Evolutionary conservation across 2,797 vertebrate species (phyloP).

Genomic region (Huso huso): DNA sequence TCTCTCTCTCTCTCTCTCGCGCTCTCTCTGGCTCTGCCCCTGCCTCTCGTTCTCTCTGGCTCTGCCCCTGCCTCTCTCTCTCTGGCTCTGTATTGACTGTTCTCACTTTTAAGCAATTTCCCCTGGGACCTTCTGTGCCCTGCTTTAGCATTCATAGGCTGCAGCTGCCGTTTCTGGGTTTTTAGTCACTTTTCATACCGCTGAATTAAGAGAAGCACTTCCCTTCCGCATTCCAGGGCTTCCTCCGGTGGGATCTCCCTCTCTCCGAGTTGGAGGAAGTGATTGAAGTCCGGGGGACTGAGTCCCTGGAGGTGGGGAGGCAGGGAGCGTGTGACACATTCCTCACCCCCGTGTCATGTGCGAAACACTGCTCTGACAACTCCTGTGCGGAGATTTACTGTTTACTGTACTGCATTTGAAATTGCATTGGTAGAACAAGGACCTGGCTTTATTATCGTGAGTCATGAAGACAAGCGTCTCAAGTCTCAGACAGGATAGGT

Average conservation of each 20-base stretch:
- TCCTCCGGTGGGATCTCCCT: constrained; percentile 1
- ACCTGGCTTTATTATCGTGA: too few species aligned
- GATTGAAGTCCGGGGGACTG: constrained; percentile 3
- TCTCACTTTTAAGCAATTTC: constrained; percentile 7
- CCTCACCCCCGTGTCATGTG: background rate
- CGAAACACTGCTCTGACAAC: background rate
- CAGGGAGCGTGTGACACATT: background rate
- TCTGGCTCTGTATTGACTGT: background rate
- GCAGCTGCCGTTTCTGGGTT: constrained; percentile 18
- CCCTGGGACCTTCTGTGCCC: background rate
- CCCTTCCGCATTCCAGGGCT: background rate
- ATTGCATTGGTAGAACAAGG: too few species aligned
- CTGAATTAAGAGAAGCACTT: background rate
- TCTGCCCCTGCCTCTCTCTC: background rate
- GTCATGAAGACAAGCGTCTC: too few species aligned
- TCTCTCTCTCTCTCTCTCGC: too few species aligned
- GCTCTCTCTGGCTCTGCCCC: too few species aligned
- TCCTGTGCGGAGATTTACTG: too few species aligned
- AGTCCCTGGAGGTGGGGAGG: constrained; percentile 20
- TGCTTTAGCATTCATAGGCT: background rate
- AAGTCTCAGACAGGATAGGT: too few species aligned
- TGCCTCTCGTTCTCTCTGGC: too few species aligned
- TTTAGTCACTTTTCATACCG: background rate
- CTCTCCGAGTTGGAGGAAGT: background rate
- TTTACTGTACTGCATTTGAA: too few species aligned